These are phyloP conservation scores for Oscheius sp. DNA, from an alignment of 2,888 invertebrate species.

Conservation along the genomic window DNA sequence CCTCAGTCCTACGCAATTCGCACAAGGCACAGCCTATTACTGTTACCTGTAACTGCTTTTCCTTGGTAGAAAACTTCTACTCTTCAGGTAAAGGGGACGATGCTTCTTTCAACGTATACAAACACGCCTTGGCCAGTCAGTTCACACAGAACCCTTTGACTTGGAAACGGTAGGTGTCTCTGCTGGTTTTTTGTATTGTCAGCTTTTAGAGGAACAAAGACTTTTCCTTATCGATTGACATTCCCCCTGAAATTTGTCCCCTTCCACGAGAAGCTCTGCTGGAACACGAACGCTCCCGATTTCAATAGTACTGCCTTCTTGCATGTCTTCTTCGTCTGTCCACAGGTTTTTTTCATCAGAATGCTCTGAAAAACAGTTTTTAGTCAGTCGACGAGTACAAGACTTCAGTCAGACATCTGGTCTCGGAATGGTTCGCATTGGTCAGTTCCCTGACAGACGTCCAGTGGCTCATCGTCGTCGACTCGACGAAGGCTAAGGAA, in stretches of 20 bases:
- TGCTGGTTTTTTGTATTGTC: not conserved
- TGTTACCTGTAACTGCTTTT: conserved; percentile 34
- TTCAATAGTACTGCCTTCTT: conserved; percentile 60
- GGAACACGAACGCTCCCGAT: conserved; percentile 45
- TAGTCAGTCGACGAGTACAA: conserved; percentile 70
- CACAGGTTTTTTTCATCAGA: not conserved
- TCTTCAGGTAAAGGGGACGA: conserved; percentile 54
- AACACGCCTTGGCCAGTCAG: conserved; percentile 53
- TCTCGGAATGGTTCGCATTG: conserved; percentile 71
- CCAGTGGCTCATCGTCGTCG: conserved; percentile 71
- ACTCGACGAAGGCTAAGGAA: conserved; percentile 65
- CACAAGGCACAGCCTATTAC: conserved; percentile 18
- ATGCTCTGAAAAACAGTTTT: conserved; percentile 22
- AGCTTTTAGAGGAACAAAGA: conserved; percentile 54
- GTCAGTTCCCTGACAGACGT: conserved; percentile 54
- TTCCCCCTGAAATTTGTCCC: conserved; percentile 61
- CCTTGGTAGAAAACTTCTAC: not conserved
- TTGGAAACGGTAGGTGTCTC: conserved; percentile 48
- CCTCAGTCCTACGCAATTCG: conserved; percentile 30
- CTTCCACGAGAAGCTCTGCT: conserved; percentile 57
- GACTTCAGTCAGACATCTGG: conserved; percentile 60
- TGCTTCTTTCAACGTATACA: conserved; percentile 49
- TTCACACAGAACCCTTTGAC: conserved; percentile 52
- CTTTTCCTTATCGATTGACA: conserved; percentile 53
- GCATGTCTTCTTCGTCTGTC: conserved; percentile 67